Evolutionary conservation across 1,140 invertebrate species (phyloP), one percentile per base, ranked within the genome.

Genomic region (Drosophila paulistorum): DNA sequence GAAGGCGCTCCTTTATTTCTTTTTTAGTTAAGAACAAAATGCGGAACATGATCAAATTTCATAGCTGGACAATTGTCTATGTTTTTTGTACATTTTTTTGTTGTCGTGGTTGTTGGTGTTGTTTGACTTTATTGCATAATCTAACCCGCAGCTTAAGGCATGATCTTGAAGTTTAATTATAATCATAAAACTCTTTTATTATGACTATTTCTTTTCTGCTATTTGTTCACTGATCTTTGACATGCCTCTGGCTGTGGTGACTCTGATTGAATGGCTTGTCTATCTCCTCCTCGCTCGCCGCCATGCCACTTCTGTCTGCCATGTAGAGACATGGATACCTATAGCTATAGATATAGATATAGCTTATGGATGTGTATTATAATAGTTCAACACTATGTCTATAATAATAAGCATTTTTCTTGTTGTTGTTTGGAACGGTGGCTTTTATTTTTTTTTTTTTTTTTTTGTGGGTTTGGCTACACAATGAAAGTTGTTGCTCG

Each of bases 401-500:
- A 51, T 51, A 51, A 55, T 74, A 54, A 69, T 66, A 48, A 37
- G 55, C 57, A 67, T 67, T 59, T 48, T 68, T 42, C 14, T 41
- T 71, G 45, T 51, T 48, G 45, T 69, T 65, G 35, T 65, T 65
- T 72, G 30, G 55, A 37, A 58, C 55, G 55, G 9, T 9, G 35
- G 35, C 35, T 26, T 58, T 30, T 30, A 30, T 30, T 58, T 35
- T 14, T 55, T 65, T 65, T 79, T 35, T 30, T 55, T 65, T 65
- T 35, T 30, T 55, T 65, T 65, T 79, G 74, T 79, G 74, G 77
- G 77, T 73, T 79, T 77, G 77, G 77, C 77, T 79, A 30, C 3
- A 77, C 74, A 77, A 77, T 79, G 77, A 79, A 79, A 79, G 74
- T 79, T 79, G 74, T 79, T 79, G 74, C 69, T 74, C 65, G 77